Conservation (phyloP, 2,888 invertebrate genomes). For the Synanthedon formicaeformis region DNA sequence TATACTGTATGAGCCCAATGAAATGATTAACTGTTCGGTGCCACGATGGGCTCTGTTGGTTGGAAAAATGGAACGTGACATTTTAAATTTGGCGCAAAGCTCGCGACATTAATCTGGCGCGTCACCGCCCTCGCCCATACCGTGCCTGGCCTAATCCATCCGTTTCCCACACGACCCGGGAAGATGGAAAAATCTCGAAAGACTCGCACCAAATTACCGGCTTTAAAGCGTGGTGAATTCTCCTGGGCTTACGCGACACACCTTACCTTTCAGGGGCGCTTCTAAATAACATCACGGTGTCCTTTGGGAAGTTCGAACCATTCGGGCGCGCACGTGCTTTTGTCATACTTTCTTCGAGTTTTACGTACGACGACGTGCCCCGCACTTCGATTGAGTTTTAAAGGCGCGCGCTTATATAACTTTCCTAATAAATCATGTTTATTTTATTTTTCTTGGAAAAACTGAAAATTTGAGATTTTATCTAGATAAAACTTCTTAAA, state of each 20-base stretch:
- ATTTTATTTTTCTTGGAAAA: constrained; percentile 24
- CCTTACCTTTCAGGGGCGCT: constrained; percentile 62
- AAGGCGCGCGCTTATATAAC: constrained; percentile 41
- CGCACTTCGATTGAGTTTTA: constrained; percentile 58
- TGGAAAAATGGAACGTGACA: constrained; percentile 66
- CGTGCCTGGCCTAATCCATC: constrained; percentile 63
- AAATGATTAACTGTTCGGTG: constrained; percentile 39
- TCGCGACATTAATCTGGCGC: constrained; percentile 64
- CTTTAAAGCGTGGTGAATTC: constrained; percentile 64
- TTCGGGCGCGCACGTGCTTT: constrained; percentile 61
- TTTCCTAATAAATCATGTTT: constrained; percentile 48
- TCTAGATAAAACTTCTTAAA: not conserved
- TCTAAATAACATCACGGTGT: constrained; percentile 58
- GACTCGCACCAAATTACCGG: constrained; percentile 68
- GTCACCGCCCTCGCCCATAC: constrained; percentile 50
- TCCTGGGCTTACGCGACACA: constrained; percentile 53
- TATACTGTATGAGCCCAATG: constrained; percentile 26
- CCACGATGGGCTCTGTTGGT: constrained; percentile 47
- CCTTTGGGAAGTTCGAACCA: constrained; percentile 64
- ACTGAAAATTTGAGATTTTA: constrained; percentile 7
- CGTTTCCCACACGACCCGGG: constrained; percentile 54
- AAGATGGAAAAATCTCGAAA: constrained; percentile 67
- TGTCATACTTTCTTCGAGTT: constrained; percentile 63
- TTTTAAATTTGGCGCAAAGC: constrained; percentile 65
- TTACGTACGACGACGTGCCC: constrained; percentile 55